These are phyloP conservation scores for Saguinus imperator DNA, from an alignment of 2,113 vertebrate species.

Conservation along the genomic window DNA sequence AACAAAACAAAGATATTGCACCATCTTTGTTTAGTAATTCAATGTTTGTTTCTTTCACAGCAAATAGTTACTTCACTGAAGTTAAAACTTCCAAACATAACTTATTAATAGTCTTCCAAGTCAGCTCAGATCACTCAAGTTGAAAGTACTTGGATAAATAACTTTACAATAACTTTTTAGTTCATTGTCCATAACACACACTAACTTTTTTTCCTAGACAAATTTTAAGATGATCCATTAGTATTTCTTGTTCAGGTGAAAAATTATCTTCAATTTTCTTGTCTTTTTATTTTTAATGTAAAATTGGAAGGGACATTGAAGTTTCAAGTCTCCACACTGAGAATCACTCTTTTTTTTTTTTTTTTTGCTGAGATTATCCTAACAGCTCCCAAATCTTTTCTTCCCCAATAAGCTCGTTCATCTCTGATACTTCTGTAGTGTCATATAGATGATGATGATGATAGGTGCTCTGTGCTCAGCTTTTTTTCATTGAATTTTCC, in stretches of 20 bases:
- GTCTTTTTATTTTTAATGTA: conserved; percentile 91
- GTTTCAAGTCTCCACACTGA: conserved; percentile 95
- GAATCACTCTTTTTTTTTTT: not conserved
- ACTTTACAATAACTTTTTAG: conserved; percentile 93
- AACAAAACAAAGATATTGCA: conserved; percentile 87
- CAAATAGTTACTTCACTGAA: conserved; percentile 93
- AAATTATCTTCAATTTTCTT: conserved; percentile 88
- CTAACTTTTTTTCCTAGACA: conserved; percentile 86
- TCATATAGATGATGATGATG: not conserved
- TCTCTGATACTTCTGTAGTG: not conserved
- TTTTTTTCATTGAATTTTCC: not conserved
- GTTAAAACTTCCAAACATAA: conserved; percentile 90
- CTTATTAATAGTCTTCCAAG: conserved; percentile 88
- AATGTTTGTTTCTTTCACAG: conserved; percentile 88
- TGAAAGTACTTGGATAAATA: conserved; percentile 90
- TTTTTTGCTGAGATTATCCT: not conserved
- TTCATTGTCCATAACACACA: conserved; percentile 92
- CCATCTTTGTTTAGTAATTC: conserved; percentile 88
- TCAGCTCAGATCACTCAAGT: conserved; percentile 86
- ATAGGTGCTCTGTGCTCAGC: not conserved
- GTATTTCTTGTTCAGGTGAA: conserved; percentile 90
- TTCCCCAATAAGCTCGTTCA: not conserved
- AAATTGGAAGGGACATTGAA: conserved; percentile 98
- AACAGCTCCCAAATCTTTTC: not conserved
- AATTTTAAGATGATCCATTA: conserved; percentile 86